phyloP scores from a whole-genome alignment of 2,797 vertebrate species.

The Eospalax fontanierii region DNA sequence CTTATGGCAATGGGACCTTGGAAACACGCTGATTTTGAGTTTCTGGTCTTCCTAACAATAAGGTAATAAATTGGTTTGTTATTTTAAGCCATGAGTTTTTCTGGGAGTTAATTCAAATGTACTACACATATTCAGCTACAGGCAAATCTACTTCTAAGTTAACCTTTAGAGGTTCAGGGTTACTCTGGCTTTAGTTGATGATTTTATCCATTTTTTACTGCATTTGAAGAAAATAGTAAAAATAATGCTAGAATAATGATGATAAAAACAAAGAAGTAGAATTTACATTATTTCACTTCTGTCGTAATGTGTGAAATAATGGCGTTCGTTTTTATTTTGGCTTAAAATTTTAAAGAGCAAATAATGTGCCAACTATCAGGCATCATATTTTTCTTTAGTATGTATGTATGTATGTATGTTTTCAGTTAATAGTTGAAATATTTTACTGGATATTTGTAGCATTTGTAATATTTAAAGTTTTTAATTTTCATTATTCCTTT shows the following conservation, averaged over 20 bases:
- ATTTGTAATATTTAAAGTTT: neutral
- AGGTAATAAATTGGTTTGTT: neutral
- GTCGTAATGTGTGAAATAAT: neutral
- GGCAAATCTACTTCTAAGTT: neutral
- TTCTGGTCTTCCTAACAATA: neutral
- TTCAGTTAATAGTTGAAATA: neutral
- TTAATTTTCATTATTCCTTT: neutral
- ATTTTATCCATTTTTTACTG: no score
- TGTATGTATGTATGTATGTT: neutral
- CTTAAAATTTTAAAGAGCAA: slow-evolving; percentile 54
- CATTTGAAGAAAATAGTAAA: neutral
- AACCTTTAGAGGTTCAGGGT: neutral
- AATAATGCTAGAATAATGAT: neutral
- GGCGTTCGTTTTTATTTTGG: slow-evolving; percentile 31
- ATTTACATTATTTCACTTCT: neutral
- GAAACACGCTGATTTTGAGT: neutral
- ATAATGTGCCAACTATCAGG: neutral
- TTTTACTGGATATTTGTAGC: slow-evolving; percentile 41
- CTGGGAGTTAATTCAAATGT: neutral
- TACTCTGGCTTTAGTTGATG: neutral
- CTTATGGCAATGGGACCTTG: neutral
- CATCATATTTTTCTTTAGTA: neutral
- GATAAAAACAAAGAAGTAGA: neutral
- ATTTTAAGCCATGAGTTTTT: neutral
- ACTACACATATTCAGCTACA: neutral